Base-by-base conservation (phyloP, 23 tunicate species). In the Trididemnum clinides region DNA sequence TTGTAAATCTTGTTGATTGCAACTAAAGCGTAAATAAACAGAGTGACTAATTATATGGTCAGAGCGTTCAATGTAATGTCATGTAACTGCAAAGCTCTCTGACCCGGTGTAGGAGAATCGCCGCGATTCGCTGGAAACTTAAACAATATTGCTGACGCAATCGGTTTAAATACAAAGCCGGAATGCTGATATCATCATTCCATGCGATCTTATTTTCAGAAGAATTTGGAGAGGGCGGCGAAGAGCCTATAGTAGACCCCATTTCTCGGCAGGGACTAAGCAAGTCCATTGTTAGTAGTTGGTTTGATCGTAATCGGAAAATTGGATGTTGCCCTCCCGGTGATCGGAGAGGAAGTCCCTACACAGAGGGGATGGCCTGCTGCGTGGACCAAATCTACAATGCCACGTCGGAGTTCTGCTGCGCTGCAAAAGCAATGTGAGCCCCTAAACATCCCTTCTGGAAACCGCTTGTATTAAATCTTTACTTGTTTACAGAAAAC, bases 301-400 rank as follows among this genome's bases (percentile, higher is more conserved):
- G 88, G 88, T 54, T 33, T 20, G 50, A 73, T 25, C 28, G 1
- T 1, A 49, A 71, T 27, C 49, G 79, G 23, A 50, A 50, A 15
- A 84, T 84, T 20, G 98, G 98, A 30, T 95, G 98, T 49, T 95
- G 98, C 81, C 98, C 98, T 15, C 87, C 93, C 5, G 98, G 98
- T 12, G 81, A 86, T 25, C 75, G 66, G 30, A 80, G 36, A 18
- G 98, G 98, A 26, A 51, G 27, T 18, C 72, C 81, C 12, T 86
- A 54, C 72, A 35, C 35, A 59, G 84, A 50, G 32, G 98, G 98
- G 66, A 58, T 64, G 50, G 90, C 98, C 1, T 95, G 98, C 51
- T 95, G 98, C 57, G 78, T 51, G n/a, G 72, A 90, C 32, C 62
- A 70, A 15, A 63, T 89, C 10, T 95, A 84, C 88, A 89, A 95